phyloP scores from a whole-genome alignment of 2,888 invertebrate species.

The Drosophila infuscata region DNA sequence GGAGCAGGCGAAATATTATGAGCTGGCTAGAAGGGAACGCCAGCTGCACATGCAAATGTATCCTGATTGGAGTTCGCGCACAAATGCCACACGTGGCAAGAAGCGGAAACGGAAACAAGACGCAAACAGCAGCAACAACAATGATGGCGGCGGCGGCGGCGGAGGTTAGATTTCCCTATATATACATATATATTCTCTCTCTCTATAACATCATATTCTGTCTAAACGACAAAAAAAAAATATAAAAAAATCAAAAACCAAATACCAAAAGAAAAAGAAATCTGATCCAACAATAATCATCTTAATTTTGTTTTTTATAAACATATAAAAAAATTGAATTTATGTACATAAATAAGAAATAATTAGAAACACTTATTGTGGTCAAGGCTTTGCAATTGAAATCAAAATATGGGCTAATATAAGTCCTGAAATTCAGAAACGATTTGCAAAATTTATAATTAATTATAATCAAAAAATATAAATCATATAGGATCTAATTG shows the following conservation, averaged over 20 bases:
- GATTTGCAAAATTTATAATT: background rate
- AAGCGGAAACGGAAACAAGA: constrained; percentile 99
- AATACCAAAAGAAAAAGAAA: background rate
- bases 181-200: background rate
- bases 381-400: background rate
- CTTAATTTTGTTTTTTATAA: background rate
- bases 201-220: background rate
- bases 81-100: constrained; percentile 99
- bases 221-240: background rate
- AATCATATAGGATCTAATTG: background rate
- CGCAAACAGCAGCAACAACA: constrained; percentile 87
- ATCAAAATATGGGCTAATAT: background rate
- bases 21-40: constrained; percentile 98
- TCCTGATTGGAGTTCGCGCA: constrained; percentile 99
- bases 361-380: background rate
- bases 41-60: constrained; percentile 99
- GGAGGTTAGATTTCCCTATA: constrained; percentile 87
- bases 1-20: constrained; percentile 99
- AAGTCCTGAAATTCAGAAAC: background rate
- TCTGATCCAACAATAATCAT: background rate
- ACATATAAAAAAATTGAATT: background rate
- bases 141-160: constrained; percentile 93
- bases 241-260: background rate
- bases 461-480: background rate
- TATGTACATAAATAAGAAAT: background rate